phyloP scores from a whole-genome alignment of 2,888 invertebrate species.

The Phoronis australis region DNA sequence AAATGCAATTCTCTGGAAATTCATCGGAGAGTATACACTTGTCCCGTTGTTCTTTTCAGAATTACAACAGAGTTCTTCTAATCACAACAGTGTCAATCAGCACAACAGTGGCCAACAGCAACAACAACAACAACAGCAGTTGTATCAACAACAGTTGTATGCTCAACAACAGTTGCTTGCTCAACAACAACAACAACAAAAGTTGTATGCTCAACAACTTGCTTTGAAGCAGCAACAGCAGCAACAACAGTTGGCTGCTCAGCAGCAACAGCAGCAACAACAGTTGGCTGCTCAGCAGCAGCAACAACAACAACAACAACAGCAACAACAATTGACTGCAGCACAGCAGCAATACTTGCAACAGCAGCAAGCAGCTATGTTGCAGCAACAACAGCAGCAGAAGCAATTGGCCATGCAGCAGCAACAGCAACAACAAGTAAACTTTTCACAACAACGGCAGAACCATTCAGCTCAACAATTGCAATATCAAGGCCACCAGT shows the following conservation, averaged over 20 bases:
- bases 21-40: too few species aligned
- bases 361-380: slow-evolving; percentile 8
- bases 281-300: slow-evolving; percentile 12
- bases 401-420: slow-evolving; percentile 12
- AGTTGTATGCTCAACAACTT: slow-evolving; percentile 1
- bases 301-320: slow-evolving; percentile 15
- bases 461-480: too few species aligned
- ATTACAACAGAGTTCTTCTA: neutral
- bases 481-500: neutral
- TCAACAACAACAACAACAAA: neutral
- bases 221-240: slow-evolving; percentile 5
- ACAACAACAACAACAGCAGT: slow-evolving; percentile 6
- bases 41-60: slow-evolving; percentile 1
- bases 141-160: slow-evolving; percentile 5
- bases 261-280: slow-evolving; percentile 15
- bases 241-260: slow-evolving; percentile 9
- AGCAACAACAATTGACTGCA: slow-evolving; percentile 3
- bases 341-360: slow-evolving; percentile 13
- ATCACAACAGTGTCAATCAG: neutral
- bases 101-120: neutral
- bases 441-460: too few species aligned
- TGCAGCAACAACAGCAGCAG: slow-evolving; percentile 13
- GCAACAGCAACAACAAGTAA: slow-evolving; percentile 15
- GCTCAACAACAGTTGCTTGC: neutral
- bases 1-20: too few species aligned